Conservation (phyloP, 2,113 vertebrate species). For the Sinocyclocheilus anshuiensis region DNA sequence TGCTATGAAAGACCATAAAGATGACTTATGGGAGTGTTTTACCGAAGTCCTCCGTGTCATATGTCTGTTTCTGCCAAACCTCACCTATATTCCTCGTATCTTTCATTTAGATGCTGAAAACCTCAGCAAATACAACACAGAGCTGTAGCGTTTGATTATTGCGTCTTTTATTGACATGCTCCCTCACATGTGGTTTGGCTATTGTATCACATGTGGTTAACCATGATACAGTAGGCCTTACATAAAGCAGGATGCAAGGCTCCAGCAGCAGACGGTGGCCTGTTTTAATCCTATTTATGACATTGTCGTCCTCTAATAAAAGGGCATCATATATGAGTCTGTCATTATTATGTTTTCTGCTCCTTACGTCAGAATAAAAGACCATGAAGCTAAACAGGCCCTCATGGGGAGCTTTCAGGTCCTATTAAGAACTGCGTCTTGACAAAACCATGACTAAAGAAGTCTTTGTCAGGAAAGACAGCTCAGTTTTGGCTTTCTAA, state of each 20-base stretch:
- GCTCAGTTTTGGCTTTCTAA: slow-evolving; percentile 39
- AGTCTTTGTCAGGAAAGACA: slow-evolving; percentile 27
- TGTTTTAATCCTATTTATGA: slow-evolving; percentile 61
- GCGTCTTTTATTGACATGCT: slow-evolving; percentile 67
- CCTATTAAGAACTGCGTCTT: slow-evolving; percentile 53
- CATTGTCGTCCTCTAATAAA: slow-evolving; percentile 64
- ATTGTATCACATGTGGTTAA: slow-evolving; percentile 73
- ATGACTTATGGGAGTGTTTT: slow-evolving; percentile 44
- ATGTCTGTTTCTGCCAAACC: slow-evolving; percentile 39
- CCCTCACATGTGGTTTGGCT: slow-evolving; percentile 73
- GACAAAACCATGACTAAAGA: slow-evolving; percentile 22
- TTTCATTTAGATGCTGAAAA: slow-evolving; percentile 61
- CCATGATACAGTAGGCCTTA: slow-evolving; percentile 64
- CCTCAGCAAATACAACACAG: slow-evolving; percentile 66
- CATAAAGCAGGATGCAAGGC: slow-evolving; percentile 56
- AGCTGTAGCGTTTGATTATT: slow-evolving; percentile 67
- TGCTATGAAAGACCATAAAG: slow-evolving; percentile 22
- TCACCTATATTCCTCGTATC: slow-evolving; percentile 38
- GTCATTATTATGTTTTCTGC: slow-evolving; percentile 66
- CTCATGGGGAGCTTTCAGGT: slow-evolving; percentile 53
- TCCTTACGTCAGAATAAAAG: slow-evolving; percentile 58
- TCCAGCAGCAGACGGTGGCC: slow-evolving; percentile 63
- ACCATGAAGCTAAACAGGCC: slow-evolving; percentile 39
- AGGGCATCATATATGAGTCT: slow-evolving; percentile 62
- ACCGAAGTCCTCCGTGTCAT: neutral